Conservation (phyloP, 2,888 invertebrate genomes). For the Syrphus vitripennis region DNA sequence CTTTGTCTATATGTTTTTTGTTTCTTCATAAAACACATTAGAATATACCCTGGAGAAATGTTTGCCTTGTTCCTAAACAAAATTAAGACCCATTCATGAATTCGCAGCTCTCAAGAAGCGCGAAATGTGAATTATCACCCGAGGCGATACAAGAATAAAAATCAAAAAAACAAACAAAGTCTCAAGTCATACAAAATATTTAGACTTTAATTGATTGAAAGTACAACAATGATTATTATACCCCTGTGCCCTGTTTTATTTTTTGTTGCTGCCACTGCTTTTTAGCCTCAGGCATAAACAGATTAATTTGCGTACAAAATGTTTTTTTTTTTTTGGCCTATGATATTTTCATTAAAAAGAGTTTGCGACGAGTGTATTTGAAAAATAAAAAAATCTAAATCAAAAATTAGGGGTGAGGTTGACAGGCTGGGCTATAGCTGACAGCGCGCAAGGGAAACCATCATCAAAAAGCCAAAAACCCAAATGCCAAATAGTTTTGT, state of each 20-base stretch:
- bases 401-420: slow-evolving; percentile 23
- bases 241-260: background rate
- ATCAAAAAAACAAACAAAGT: slow-evolving; percentile 21
- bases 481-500: slow-evolving; percentile 67
- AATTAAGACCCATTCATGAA: slow-evolving; percentile 2
- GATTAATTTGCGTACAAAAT: slow-evolving; percentile 65
- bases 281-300: slow-evolving; percentile 42
- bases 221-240: slow-evolving; percentile 39
- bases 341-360: slow-evolving; percentile 59
- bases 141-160: slow-evolving; percentile 41
- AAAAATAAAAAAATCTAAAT: slow-evolving; percentile 13
- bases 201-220: slow-evolving; percentile 67
- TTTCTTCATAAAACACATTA: background rate
- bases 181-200: slow-evolving; percentile 7
- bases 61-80: background rate
- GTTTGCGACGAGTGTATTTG: background rate
- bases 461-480: slow-evolving; percentile 22
- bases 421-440: background rate
- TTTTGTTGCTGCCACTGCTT: background rate
- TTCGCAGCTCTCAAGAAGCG: slow-evolving; percentile 24
- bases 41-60: background rate
- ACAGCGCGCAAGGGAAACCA: background rate
- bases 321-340: slow-evolving; percentile 23
- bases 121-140: slow-evolving; percentile 60
- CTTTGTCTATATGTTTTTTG: slow-evolving; percentile 23